Evolutionary conservation across 1,140 invertebrate genomes (phyloP), one percentile per base, ranked within the genome.

Genomic region (Heliconius melpomene): DNA sequence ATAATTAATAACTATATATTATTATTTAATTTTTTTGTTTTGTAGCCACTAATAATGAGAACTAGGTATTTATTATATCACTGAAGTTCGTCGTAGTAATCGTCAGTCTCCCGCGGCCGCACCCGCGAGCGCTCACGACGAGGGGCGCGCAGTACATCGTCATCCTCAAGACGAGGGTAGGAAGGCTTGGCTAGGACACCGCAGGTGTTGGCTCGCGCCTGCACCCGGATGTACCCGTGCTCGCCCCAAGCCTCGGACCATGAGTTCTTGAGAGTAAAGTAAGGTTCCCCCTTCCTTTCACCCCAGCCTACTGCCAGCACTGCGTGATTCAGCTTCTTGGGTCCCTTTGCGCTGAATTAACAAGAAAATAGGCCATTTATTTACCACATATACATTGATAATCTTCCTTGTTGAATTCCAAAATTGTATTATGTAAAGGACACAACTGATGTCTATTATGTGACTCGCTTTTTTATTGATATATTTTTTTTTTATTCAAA

Each of bases 191-290:
- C 83, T 70, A 91, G 88, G 29, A 91, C 85, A 29, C 89, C 90
- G 84, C 88, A 90, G 57, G 90, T 90, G 82, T 91, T 91, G 76
- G 86, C 77, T 16, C 86, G 83, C 50, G 85, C 89, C 38, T 91
- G 88, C 74, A 93, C 70, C 46, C 88, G 83, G 73, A 88, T 77
- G 84, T 87, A 93, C 0, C 91, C 91, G 36, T 77, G 82, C 20
- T 91, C 89, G 18, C 90, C 90, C 88, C 88, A 92, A 72, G 78
- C 77, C 11, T 83, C 81, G 5, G 87, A 86, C 90, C 90, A 93
- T n/a, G 89, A 89, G 81, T 93, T 93, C 87, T 93, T 93, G 36
- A 92, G 78, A 26, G 88, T 87, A 83, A 92, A 89, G 85, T 90
- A 81, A 16, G 86, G 83, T 66, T 87, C 88, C 9, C 82, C 81